These are phyloP conservation scores for Nibea coibor DNA, from an alignment of 2,113 vertebrate species.

Conservation along the genomic window DNA sequence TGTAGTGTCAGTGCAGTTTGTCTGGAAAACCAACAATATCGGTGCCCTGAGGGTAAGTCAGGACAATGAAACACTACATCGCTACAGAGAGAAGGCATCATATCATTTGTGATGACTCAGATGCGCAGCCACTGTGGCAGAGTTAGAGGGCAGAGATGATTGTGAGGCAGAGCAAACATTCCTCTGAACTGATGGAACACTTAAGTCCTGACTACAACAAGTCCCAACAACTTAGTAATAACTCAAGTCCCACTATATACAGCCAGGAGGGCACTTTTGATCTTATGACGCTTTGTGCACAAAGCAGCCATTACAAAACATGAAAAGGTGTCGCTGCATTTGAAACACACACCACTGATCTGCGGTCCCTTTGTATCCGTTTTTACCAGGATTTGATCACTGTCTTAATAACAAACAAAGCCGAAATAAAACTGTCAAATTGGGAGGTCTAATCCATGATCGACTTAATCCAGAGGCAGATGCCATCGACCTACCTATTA, in stretches of 20 bases:
- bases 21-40: slow-evolving; percentile 48
- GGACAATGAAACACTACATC: slow-evolving; percentile 49
- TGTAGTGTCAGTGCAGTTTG: slow-evolving; percentile 18
- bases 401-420: slow-evolving; percentile 36
- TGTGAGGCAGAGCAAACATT: slow-evolving; percentile 49
- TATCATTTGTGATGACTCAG: slow-evolving; percentile 76
- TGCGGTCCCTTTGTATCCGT: slow-evolving; percentile 5
- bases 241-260: slow-evolving; percentile 2
- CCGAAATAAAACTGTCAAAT: slow-evolving; percentile 27
- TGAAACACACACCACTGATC: not conserved
- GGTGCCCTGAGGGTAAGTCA: slow-evolving; percentile 39
- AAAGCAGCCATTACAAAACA: slow-evolving; percentile 15
- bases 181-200: slow-evolving; percentile 45
- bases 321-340: slow-evolving; percentile 6
- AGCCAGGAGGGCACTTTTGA: slow-evolving; percentile 14
- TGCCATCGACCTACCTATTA: slow-evolving; percentile 53
- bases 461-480: slow-evolving; percentile 61
- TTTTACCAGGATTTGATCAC: slow-evolving; percentile 12
- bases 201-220: slow-evolving; percentile 37
- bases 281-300: slow-evolving; percentile 24
- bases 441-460: slow-evolving; percentile 46
- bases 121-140: slow-evolving; percentile 58
- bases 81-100: slow-evolving; percentile 21
- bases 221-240: slow-evolving; percentile 42
- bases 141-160: slow-evolving; percentile 72